phyloP scores from a whole-genome alignment of 2,797 vertebrate species.

The Chelonia mydas region DNA sequence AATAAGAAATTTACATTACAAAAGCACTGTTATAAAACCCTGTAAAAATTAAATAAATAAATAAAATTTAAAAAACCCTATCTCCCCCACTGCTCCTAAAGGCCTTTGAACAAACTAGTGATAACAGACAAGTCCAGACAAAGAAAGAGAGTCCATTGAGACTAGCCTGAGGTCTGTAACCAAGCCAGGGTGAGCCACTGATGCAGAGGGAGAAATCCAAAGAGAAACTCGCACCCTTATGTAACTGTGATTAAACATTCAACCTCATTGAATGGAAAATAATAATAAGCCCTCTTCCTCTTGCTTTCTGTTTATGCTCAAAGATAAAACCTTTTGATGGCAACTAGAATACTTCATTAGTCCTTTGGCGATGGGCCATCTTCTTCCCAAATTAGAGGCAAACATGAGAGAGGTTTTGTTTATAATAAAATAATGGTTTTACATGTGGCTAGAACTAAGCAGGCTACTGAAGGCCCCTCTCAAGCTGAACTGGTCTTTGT shows the following conservation, averaged over 20 bases:
- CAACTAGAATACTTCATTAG: background rate
- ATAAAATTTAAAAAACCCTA: background rate
- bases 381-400: background rate
- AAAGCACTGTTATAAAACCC: background rate
- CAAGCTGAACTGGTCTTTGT: background rate
- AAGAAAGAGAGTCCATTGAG: background rate
- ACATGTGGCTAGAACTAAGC: background rate
- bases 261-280: background rate
- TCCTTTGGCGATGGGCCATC: background rate
- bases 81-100: slow-evolving; percentile 22
- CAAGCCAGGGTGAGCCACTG: slow-evolving; percentile 7
- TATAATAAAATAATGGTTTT: background rate
- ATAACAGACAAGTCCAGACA: background rate
- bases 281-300: background rate
- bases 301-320: slow-evolving; percentile 13
- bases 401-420: background rate
- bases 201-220: slow-evolving; percentile 15
- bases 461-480: background rate
- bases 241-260: slow-evolving; percentile 28
- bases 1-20: slow-evolving; percentile 39
- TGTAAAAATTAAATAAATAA: background rate
- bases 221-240: background rate
- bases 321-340: background rate
- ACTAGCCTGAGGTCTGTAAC: background rate
- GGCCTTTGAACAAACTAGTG: background rate